Evolutionary conservation across 2,113 vertebrate species (phyloP).

Genomic region (Alectura lathami): DNA sequence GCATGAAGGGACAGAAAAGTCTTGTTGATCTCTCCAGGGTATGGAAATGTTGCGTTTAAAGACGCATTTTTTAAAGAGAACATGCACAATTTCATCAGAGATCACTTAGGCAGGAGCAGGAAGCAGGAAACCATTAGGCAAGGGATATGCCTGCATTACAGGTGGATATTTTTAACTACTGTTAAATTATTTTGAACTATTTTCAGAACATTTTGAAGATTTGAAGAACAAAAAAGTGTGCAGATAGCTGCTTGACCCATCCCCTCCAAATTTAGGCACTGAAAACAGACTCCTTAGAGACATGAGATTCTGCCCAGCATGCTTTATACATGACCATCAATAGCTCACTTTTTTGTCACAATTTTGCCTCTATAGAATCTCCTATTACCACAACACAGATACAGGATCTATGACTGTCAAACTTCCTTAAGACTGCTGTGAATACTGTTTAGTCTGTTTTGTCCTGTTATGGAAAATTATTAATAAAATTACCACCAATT

Average conservation of each 20-base stretch:
- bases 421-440: not conserved
- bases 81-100: not conserved
- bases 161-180: not conserved
- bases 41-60: not conserved
- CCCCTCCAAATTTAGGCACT: not conserved
- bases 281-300: not conserved
- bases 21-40: not conserved
- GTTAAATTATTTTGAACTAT: not conserved
- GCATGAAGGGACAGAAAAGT: not conserved
- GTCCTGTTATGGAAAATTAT: not conserved
- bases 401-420: not conserved
- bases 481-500: rapidly evolving
- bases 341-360: not conserved
- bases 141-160: not conserved
- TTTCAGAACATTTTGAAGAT: not conserved
- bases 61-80: not conserved
- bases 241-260: not conserved
- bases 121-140: not conserved
- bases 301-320: not conserved
- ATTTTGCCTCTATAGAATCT: not conserved
- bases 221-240: not conserved
- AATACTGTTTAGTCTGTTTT: not conserved
- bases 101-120: not conserved
- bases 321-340: not conserved
- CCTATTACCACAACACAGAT: not conserved